A percentile compares a stretch with the other conserved stretches of the same genome.
phyloP scores from a whole-genome alignment of 2,888 invertebrate genomes.

The Eupeodes latifasciatus region DNA sequence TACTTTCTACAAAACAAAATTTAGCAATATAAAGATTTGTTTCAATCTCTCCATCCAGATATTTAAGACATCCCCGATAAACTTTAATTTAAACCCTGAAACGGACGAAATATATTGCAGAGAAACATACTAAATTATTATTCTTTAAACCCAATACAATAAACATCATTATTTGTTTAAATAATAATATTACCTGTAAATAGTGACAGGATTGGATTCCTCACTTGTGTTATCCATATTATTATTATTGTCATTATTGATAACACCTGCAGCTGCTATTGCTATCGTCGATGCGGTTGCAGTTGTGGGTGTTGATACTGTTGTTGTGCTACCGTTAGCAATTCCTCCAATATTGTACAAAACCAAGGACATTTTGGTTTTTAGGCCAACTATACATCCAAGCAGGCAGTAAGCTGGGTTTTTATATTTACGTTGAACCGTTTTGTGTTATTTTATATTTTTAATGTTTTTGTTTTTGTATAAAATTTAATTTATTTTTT shows the following conservation, averaged over 20 bases:
- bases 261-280: slow-evolving; percentile 64
- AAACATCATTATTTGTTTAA: not conserved
- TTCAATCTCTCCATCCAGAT: too few species aligned
- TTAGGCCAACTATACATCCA: slow-evolving; percentile 65
- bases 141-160: too few species aligned
- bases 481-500: slow-evolving; percentile 44
- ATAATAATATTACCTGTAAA: slow-evolving; percentile 89
- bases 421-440: slow-evolving; percentile 69
- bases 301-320: slow-evolving; percentile 78
- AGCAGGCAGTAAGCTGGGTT: slow-evolving; percentile 66
- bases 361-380: slow-evolving; percentile 69
- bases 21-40: too few species aligned
- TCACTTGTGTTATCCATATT: slow-evolving; percentile 93
- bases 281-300: slow-evolving; percentile 71
- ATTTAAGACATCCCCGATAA: too few species aligned
- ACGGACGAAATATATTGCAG: too few species aligned
- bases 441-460: slow-evolving; percentile 31
- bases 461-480: slow-evolving; percentile 34
- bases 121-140: too few species aligned
- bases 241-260: slow-evolving; percentile 87
- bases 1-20: too few species aligned
- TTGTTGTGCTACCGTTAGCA: slow-evolving; percentile 77
- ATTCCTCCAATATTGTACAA: slow-evolving; percentile 68
- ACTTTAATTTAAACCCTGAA: too few species aligned
- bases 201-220: slow-evolving; percentile 93